Conservation (phyloP, 2,113 vertebrate species). For the Morone saxatilis region DNA sequence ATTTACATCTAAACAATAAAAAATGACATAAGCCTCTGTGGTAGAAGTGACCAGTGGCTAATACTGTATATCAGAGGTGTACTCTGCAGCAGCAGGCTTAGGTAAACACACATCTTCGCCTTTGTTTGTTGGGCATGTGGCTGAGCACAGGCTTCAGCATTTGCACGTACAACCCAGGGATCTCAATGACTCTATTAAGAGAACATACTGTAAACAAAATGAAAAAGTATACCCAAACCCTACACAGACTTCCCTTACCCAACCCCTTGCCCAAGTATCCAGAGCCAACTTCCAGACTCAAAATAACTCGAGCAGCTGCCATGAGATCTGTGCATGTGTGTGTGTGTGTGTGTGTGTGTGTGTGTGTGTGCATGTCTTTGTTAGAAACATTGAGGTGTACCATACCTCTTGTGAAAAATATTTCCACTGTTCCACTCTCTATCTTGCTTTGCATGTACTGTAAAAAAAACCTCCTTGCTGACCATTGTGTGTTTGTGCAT, state of each 20-base stretch:
- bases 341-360: neutral
- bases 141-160: conserved; percentile 2
- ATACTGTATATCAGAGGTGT: neutral
- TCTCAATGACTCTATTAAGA: conserved; percentile 39
- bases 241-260: conserved; percentile 50
- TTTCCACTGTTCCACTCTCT: neutral
- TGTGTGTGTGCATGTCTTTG: neutral
- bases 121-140: conserved; percentile 23
- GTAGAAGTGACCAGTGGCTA: neutral
- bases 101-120: neutral
- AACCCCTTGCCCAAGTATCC: conserved; percentile 13
- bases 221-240: conserved; percentile 59
- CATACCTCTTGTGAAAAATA: neutral
- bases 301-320: conserved; percentile 73
- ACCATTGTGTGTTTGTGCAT: neutral
- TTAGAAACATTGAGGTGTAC: neutral
- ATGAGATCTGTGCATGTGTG: conserved; percentile 6
- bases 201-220: conserved; percentile 67
- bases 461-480: neutral
- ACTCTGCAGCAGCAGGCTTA: neutral
- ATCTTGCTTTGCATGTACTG: neutral
- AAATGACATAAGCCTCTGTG: neutral
- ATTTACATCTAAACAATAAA: neutral
- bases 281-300: conserved; percentile 58
- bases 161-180: conserved; percentile 8